Percentiles rank a stretch among this genome's conserved stretches.
phyloP scores from a whole-genome alignment of 2,888 invertebrate genomes.

The Lasiommata megera region DNA sequence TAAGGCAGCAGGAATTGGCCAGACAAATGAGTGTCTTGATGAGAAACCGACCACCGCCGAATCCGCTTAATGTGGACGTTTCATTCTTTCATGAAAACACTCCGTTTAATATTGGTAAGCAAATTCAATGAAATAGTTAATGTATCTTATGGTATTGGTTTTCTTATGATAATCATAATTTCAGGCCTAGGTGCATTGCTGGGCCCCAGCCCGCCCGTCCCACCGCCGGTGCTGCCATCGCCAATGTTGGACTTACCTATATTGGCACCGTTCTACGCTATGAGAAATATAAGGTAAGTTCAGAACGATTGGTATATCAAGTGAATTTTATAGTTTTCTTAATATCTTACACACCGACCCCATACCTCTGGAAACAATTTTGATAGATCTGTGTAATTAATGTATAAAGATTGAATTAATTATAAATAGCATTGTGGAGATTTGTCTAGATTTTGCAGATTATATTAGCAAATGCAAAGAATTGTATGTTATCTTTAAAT shows the following conservation, averaged over 20 bases:
- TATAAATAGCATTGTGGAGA: too few species aligned
- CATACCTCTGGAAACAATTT: too few species aligned
- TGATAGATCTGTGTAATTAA: too few species aligned
- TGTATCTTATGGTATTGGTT: too few species aligned
- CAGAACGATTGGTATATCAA: not conserved
- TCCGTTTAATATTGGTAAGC: constrained; percentile 70
- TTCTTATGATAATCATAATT: too few species aligned
- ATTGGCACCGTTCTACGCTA: constrained; percentile 67
- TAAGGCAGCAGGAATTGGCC: constrained; percentile 69
- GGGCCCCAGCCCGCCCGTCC: constrained; percentile 64
- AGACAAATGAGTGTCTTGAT: constrained; percentile 69
- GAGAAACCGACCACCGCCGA: constrained; percentile 67
- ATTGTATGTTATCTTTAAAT: too few species aligned
- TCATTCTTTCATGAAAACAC: constrained; percentile 70
- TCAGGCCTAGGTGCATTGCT: constrained; percentile 55
- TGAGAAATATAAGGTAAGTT: constrained; percentile 69
- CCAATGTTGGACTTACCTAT: constrained; percentile 68
- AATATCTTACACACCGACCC: too few species aligned
- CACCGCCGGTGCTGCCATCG: constrained; percentile 65
- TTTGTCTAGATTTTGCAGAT: too few species aligned
- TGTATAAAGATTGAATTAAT: too few species aligned
- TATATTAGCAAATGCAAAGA: too few species aligned
- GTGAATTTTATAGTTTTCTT: too few species aligned
- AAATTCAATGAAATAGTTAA: too few species aligned
- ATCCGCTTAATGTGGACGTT: constrained; percentile 69